Conservation (phyloP, 2,888 invertebrate genomes). For the Rambutsinella grinnellia region DNA sequence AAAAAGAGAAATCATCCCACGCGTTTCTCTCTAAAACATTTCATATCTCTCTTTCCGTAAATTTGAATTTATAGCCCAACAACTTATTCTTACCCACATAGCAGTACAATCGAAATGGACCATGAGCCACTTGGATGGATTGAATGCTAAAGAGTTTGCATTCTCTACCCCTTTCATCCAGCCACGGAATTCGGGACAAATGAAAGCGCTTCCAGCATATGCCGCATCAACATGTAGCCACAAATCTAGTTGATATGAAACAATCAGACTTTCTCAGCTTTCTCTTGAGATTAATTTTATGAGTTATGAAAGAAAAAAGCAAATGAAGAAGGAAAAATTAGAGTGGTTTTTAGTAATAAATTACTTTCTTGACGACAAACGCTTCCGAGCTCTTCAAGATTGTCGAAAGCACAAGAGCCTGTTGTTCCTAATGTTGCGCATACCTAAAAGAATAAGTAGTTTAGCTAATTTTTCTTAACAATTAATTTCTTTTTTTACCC, state of each 20-base stretch:
- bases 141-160: slow-evolving; percentile 97
- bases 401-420: slow-evolving; percentile 96
- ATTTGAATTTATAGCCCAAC: no score
- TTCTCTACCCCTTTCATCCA: slow-evolving; percentile 89
- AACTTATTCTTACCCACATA: no score
- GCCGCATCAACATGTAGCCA: slow-evolving; percentile 99
- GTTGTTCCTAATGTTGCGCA: slow-evolving; percentile 97
- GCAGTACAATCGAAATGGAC: slow-evolving; percentile 99
- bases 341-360: no score
- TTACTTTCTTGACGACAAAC: slow-evolving; percentile 72
- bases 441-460: slow-evolving; percentile 77
- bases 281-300: no score
- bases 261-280: no score
- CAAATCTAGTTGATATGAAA: no score
- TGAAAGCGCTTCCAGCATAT: slow-evolving; percentile 95
- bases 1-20: background rate
- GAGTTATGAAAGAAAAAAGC: background rate
- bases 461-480: no score
- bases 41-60: no score
- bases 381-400: slow-evolving; percentile 78
- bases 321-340: background rate
- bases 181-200: slow-evolving; percentile 96
- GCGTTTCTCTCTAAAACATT: background rate
- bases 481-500: slow-evolving; percentile 73
- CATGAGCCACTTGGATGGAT: slow-evolving; percentile 99